Percentiles rank a stretch among this genome's conserved stretches.
Evolutionary conservation across 2,113 vertebrate genomes (phyloP).

Genomic region (Neodon shergylaensis): DNA sequence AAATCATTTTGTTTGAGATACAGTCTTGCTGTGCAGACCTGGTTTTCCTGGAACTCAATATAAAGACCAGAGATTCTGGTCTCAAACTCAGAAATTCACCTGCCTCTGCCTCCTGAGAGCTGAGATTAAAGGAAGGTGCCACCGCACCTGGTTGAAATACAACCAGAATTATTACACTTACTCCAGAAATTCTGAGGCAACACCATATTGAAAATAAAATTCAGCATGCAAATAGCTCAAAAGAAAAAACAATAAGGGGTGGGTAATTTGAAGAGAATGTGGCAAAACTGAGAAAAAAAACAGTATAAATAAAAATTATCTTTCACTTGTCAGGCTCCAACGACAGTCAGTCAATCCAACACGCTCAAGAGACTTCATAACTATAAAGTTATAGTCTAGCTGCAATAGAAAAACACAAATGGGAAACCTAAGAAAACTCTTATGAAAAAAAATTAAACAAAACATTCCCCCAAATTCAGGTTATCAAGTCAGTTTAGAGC

Average conservation of each 20-base stretch:
- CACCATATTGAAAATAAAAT: neutral
- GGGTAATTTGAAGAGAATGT: neutral
- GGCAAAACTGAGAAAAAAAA: no score
- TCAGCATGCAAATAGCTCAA: neutral
- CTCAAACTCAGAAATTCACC: neutral
- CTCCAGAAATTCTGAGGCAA: neutral
- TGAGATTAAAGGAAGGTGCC: neutral
- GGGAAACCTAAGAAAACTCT: conserved; percentile 1
- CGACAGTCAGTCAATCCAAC: no score
- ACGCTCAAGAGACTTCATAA: no score
- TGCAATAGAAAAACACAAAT: no score
- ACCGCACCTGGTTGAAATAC: neutral
- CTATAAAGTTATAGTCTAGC: no score
- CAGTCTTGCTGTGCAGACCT: neutral
- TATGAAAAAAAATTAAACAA: neutral
- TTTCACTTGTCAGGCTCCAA: no score
- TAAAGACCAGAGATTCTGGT: neutral
- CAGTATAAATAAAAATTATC: no score
- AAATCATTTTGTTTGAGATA: neutral
- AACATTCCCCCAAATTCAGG: neutral
- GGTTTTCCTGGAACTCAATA: neutral
- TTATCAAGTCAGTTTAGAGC: conserved; percentile 32
- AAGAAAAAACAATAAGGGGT: neutral
- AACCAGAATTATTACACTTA: neutral
- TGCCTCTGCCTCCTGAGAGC: neutral